A percentile compares a stretch with the other conserved stretches of the same genome.
Conservation (phyloP, 2,113 vertebrate species). For the Perca fluviatilis region DNA sequence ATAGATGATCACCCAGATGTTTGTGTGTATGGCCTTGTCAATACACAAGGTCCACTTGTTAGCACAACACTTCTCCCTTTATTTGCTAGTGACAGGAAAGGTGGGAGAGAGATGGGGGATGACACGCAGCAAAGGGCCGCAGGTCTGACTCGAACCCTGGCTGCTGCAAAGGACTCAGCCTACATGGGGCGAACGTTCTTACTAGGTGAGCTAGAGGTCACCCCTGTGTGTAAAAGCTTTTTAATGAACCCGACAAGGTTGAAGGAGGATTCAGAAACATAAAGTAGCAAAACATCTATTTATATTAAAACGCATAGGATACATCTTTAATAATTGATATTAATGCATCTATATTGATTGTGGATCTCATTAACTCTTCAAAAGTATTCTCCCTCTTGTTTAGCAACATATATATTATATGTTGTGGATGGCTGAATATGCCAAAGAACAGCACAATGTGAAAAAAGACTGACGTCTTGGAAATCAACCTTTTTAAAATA, state of each 20-base stretch:
- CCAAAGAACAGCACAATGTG: not conserved
- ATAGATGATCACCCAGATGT: not conserved
- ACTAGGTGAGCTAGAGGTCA: no score
- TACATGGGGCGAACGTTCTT: no score
- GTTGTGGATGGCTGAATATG: not conserved
- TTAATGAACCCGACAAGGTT: not conserved
- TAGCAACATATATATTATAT: not conserved
- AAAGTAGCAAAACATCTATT: not conserved
- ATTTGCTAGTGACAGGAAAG: no score
- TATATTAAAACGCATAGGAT: not conserved
- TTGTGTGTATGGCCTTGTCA: not conserved
- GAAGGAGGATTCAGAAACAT: not conserved
- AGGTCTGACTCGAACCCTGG: no score
- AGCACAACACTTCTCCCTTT: not conserved
- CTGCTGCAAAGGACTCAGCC: no score
- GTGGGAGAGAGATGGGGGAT: no score
- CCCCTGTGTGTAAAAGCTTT: not conserved
- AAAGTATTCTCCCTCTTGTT: not conserved
- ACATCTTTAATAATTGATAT: not conserved
- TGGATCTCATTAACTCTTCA: not conserved
- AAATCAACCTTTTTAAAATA: not conserved
- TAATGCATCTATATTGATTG: conserved; percentile 10
- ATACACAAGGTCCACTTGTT: not conserved
- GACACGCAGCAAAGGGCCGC: no score
- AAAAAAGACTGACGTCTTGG: not conserved